Evolutionary conservation across 2,888 invertebrate genomes (phyloP).

Genomic region (Empis livida): DNA sequence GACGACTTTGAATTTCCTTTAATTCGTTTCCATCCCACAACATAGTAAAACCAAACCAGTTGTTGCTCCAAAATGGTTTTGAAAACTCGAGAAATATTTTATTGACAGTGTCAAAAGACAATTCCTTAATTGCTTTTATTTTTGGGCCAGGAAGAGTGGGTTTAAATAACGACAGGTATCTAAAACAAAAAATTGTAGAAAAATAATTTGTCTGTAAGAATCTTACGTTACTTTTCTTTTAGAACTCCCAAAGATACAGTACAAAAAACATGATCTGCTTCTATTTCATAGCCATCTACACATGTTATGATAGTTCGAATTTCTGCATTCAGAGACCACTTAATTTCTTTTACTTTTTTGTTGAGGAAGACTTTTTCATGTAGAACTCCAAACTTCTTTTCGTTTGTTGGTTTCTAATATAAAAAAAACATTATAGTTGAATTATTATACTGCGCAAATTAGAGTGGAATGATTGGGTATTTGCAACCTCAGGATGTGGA

Average conservation of each 20-base stretch:
- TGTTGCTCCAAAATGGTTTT: constrained; percentile 44
- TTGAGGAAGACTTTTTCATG: constrained; percentile 26
- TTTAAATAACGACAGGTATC: constrained; percentile 32
- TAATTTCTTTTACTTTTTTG: constrained; percentile 21
- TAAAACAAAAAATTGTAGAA: background rate
- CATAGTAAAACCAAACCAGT: constrained; percentile 41
- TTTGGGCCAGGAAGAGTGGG: constrained; percentile 40
- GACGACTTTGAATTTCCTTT: constrained; percentile 23
- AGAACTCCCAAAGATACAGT: constrained; percentile 48
- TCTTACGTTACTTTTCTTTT: constrained; percentile 39
- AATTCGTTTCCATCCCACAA: constrained; percentile 44
- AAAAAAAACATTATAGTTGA: background rate
- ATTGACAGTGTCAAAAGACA: constrained; percentile 47
- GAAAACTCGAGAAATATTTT: constrained; percentile 51
- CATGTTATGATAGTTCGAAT: background rate
- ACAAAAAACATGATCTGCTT: constrained; percentile 48
- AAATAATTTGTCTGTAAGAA: no score
- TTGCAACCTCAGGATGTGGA: no score
- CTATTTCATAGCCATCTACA: constrained; percentile 29
- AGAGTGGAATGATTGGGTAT: no score
- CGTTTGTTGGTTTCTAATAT: constrained; percentile 9
- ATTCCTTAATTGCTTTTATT: constrained; percentile 38
- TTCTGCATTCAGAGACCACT: constrained; percentile 8
- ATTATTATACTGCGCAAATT: no score
- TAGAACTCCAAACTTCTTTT: constrained; percentile 20